A percentile compares a stretch with the other conserved stretches of the same genome.
Conservation (phyloP, 30 jellyfish, hydroid and myxozoan species). For the Hydractinia echinata region DNA sequence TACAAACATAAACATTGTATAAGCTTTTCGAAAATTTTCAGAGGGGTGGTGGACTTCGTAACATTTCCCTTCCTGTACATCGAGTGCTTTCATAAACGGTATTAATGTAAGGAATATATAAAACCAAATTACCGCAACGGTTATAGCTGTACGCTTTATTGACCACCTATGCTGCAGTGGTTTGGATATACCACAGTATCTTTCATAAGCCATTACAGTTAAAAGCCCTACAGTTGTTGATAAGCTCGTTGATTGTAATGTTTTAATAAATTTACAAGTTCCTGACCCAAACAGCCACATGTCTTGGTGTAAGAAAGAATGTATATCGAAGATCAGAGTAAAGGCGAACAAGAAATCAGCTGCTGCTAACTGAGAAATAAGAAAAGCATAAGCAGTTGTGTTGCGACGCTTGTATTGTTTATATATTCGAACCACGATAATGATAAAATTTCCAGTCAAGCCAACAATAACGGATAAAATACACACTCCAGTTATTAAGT, state of each 20-base stretch:
- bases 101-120: constrained; percentile 20
- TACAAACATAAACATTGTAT: constrained; percentile 20
- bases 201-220: constrained; percentile 33
- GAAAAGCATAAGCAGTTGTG: constrained; percentile 33
- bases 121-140: constrained; percentile 2
- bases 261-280: constrained; percentile 12
- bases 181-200: constrained; percentile 28
- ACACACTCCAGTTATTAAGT: constrained; percentile 15
- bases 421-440: constrained; percentile 22
- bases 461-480: constrained; percentile 26
- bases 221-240: constrained; percentile 19
- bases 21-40: constrained; percentile 18
- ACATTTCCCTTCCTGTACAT: constrained; percentile 9
- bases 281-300: constrained; percentile 24
- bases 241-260: constrained; percentile 23
- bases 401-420: constrained; percentile 21
- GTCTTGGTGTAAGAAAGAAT: neutral
- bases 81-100: constrained; percentile 17
- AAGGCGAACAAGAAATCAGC: constrained; percentile 37
- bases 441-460: constrained; percentile 24
- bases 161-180: constrained; percentile 34
- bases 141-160: constrained; percentile 18
- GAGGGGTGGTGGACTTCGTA: constrained; percentile 26
- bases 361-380: constrained; percentile 28
- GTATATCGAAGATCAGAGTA: constrained; percentile 29